Percentiles rank a stretch among this genome's conserved stretches.
Evolutionary conservation across 1,140 invertebrate species (phyloP).

Genomic region (Proctacanthus coquilletti): DNA sequence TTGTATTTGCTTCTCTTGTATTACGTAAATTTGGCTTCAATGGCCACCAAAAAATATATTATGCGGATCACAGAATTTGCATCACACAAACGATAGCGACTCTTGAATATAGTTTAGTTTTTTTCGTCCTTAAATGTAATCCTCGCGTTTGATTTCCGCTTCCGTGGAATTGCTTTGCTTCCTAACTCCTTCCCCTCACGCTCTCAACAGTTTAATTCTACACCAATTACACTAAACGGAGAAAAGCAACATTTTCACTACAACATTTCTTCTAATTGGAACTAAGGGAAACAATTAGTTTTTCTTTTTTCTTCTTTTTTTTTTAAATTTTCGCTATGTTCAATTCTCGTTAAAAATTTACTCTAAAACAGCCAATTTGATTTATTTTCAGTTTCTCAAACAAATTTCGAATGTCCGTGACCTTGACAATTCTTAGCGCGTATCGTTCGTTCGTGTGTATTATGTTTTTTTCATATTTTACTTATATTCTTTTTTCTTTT

Average conservation of each 20-base stretch:
- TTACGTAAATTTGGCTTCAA: conserved; percentile 1
- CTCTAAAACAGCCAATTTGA: background rate
- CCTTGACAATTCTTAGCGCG: too few species aligned
- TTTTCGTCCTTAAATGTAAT: background rate
- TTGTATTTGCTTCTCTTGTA: too few species aligned
- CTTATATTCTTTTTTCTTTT: too few species aligned
- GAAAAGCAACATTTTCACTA: background rate
- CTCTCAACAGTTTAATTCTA: background rate
- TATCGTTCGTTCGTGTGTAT: conserved; percentile 1
- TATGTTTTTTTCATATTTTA: background rate
- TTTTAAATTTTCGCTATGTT: too few species aligned
- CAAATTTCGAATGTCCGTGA: too few species aligned
- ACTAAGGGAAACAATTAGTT: background rate
- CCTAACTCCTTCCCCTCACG: background rate
- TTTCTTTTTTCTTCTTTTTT: background rate
- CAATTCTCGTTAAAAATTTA: too few species aligned
- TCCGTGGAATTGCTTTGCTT: background rate
- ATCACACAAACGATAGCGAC: conserved; percentile 5
- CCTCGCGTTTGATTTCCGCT: too few species aligned
- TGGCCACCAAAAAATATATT: conserved; percentile 4
- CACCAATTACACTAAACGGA: background rate
- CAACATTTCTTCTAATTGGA: background rate
- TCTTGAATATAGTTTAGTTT: background rate
- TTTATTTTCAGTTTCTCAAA: background rate
- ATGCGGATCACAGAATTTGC: conserved; percentile 4